Conservation (phyloP, 2,888 invertebrate genomes). For the Tenodera sinensis region DNA sequence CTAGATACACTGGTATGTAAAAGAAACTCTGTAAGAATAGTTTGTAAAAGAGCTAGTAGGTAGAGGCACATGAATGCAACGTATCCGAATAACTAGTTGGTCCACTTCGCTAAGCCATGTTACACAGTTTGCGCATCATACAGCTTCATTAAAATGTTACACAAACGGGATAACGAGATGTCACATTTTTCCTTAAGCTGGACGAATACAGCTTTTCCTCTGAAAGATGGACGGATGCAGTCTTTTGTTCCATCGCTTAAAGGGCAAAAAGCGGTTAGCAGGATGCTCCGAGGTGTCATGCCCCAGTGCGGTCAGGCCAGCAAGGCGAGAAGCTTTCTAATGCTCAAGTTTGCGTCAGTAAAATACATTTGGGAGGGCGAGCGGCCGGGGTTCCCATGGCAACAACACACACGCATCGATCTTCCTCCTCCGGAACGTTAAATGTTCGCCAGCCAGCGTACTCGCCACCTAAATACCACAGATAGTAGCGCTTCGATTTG, state of each 20-base stretch:
- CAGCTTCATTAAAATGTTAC: not conserved
- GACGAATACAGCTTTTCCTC: not conserved
- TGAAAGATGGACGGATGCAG: not conserved
- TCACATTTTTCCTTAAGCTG: not conserved
- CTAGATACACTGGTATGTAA: too few relatives aligned
- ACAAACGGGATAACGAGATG: not conserved
- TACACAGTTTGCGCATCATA: too few relatives aligned
- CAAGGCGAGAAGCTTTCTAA: not conserved
- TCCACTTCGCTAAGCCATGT: too few relatives aligned
- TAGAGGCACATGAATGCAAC: too few relatives aligned
- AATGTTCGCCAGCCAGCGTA: not conserved
- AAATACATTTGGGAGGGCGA: conserved; percentile 13
- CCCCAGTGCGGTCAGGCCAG: not conserved
- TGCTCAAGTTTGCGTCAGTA: conserved; percentile 10
- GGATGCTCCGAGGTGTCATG: not conserved
- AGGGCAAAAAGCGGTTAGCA: not conserved
- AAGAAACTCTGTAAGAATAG: too few relatives aligned
- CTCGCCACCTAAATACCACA: not conserved
- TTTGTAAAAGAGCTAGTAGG: too few relatives aligned
- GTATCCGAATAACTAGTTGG: too few relatives aligned
- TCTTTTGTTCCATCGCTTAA: not conserved
- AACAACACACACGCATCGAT: not conserved
- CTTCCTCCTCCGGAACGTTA: not conserved
- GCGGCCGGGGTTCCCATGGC: not conserved
- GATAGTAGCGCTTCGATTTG: not conserved